Evolutionary conservation across 2,797 vertebrate species (phyloP).

Genomic region (Bovichtus variegatus): DNA sequence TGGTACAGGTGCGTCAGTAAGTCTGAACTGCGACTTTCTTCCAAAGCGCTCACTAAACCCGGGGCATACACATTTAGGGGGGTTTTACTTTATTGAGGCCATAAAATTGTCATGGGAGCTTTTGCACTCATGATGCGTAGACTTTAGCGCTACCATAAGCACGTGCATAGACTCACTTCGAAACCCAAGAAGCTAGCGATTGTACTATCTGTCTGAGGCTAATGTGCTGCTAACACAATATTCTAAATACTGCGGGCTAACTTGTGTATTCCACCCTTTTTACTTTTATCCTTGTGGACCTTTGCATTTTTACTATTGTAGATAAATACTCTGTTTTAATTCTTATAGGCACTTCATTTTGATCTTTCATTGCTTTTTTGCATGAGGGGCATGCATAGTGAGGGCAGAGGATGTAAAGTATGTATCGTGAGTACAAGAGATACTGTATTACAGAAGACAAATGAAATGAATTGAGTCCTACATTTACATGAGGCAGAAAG

Average conservation of each 20-base stretch:
- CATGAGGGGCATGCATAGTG: neutral
- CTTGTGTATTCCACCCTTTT: neutral
- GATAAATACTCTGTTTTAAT: neutral
- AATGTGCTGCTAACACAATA: neutral
- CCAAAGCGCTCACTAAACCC: too few species aligned
- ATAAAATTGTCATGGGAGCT: too few species aligned
- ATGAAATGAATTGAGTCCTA: neutral
- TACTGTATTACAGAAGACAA: neutral
- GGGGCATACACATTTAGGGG: too few species aligned
- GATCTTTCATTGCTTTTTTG: neutral
- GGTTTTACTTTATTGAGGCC: too few species aligned
- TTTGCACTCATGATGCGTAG: too few species aligned
- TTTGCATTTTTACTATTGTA: neutral
- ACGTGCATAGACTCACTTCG: too few species aligned
- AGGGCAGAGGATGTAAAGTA: neutral
- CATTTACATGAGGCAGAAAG: neutral
- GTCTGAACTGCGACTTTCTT: too few species aligned
- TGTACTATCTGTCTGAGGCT: neutral
- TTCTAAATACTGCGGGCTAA: neutral
- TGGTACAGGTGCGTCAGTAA: too few species aligned
- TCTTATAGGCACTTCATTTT: neutral
- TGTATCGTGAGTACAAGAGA: neutral
- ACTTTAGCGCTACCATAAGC: too few species aligned
- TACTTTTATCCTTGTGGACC: neutral
- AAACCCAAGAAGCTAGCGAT: too few species aligned